Base-by-base conservation (phyloP, 92 coral and sea anemone species). In the Scolanthus callimorphus region DNA sequence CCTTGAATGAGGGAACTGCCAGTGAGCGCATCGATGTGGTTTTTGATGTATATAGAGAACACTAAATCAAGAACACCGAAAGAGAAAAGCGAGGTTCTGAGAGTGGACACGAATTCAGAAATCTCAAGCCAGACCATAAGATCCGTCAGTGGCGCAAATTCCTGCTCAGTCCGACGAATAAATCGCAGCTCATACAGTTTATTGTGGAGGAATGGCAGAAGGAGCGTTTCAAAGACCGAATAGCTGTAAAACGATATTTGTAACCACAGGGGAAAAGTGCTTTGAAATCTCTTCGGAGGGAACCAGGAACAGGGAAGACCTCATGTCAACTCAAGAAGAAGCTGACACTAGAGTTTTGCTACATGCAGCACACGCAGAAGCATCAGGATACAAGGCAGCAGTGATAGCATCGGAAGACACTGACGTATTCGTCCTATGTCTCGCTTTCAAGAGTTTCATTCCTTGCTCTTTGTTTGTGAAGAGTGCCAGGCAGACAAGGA, bases 311-410 rank as follows among this genome's bases (percentile, higher is more conserved):
- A 69, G 44, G 57, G 72, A 62, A 46, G 72, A 60, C 20, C 66
- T 77, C n/a, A 62, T 20, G 54, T 70, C 73, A 22, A 58, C 61
- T 15, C 83, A 76, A 75, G 75, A 74, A 22, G 81, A 65, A 24
- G 74, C 76, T 2, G 75, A 75, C 57, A 67, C 82, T 20, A 31
- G 57, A 60, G 61, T 77, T 23, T 44, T 77, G 10, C 50, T 77
- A 12, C 83, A 77, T 69, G 71, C 76, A 43, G 58, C 50, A 20
- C 83, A 77, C 44, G 71, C 83, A 34, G 83, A 76, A 60, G 57
- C 47, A 39, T 27, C 47, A 50, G 77, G 76, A 15, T 74, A 65
- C 65, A 59, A 29, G 49, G 70, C 77, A 20, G 83, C 53, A 1
- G 61, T 68, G 4, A 69, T 68, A 49, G 26, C 64, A 17, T 69